phyloP scores from a whole-genome alignment of 2,113 vertebrate species.

The Meriones unguiculatus region DNA sequence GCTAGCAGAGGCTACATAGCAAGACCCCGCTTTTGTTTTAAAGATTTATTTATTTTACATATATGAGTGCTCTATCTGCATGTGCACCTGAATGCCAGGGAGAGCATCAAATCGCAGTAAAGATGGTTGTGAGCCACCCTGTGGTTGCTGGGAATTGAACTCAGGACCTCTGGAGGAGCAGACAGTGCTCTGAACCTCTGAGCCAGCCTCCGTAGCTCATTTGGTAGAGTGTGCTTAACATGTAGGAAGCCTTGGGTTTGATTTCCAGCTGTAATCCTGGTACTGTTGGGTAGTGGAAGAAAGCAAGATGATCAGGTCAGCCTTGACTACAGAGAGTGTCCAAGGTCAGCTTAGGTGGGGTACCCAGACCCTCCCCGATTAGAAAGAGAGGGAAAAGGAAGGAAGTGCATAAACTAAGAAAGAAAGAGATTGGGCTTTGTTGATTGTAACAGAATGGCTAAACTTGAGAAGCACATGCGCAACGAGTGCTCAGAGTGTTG shows the following conservation, averaged over 20 bases:
- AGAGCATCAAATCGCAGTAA: too few relatives aligned
- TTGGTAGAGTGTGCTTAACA: too few relatives aligned
- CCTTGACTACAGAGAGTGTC: not conserved
- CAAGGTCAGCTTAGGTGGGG: not conserved
- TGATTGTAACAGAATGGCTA: not conserved
- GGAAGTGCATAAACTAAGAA: not conserved
- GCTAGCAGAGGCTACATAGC: not conserved
- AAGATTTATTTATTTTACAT: not conserved
- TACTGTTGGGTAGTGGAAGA: not conserved
- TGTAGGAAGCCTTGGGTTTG: not conserved
- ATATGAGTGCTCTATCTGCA: too few relatives aligned
- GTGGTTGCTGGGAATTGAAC: too few relatives aligned
- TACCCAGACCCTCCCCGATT: not conserved
- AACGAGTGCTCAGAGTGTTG: not conserved
- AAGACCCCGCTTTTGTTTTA: not conserved
- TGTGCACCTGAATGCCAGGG: too few relatives aligned
- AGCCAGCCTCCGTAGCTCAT: too few relatives aligned
- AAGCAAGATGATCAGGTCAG: not conserved
- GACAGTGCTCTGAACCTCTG: too few relatives aligned
- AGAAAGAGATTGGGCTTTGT: conserved; percentile 37
- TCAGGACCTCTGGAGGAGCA: too few relatives aligned
- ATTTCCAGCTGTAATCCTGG: not conserved
- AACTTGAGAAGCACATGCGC: not conserved
- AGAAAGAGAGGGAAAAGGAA: not conserved
- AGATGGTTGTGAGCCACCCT: too few relatives aligned